These are phyloP conservation scores for Ranitomeya variabilis DNA, from an alignment of 2,113 vertebrate species.

Conservation along the genomic window DNA sequence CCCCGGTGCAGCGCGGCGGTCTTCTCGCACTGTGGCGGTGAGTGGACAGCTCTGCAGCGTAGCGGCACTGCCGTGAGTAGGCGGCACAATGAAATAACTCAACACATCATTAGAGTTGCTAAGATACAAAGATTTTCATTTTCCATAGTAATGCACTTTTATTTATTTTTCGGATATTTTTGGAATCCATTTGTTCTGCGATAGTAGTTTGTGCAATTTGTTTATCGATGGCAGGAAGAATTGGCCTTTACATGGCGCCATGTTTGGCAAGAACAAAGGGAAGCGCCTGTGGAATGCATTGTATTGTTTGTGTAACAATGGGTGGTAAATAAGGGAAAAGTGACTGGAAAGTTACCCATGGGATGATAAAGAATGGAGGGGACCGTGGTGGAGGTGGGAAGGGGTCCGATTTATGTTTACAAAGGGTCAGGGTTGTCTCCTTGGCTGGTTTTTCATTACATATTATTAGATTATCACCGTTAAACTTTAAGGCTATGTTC, in stretches of 20 bases:
- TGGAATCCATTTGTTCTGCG: slow-evolving; percentile 42
- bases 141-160: slow-evolving; percentile 52
- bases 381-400: not conserved
- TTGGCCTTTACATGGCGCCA: not conserved
- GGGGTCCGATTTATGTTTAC: not conserved
- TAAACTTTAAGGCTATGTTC: no score
- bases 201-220: slow-evolving; percentile 46
- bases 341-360: not conserved
- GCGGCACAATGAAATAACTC: slow-evolving; percentile 52
- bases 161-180: slow-evolving; percentile 36
- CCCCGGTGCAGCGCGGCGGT: not conserved
- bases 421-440: not conserved
- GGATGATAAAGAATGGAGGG: not conserved
- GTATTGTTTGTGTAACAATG: not conserved
- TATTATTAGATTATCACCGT: no score
- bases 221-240: slow-evolving; percentile 18
- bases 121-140: slow-evolving; percentile 53
- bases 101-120: slow-evolving; percentile 49
- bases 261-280: slow-evolving; percentile 5
- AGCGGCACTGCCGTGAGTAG: slow-evolving; percentile 29
- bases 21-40: not conserved
- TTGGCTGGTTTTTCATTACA: no score
- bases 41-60: slow-evolving; percentile 20
- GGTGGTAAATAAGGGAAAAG: not conserved
- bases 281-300: not conserved